Base-by-base conservation (phyloP, 2,797 vertebrate genomes). In the Manis crassicaudata region DNA sequence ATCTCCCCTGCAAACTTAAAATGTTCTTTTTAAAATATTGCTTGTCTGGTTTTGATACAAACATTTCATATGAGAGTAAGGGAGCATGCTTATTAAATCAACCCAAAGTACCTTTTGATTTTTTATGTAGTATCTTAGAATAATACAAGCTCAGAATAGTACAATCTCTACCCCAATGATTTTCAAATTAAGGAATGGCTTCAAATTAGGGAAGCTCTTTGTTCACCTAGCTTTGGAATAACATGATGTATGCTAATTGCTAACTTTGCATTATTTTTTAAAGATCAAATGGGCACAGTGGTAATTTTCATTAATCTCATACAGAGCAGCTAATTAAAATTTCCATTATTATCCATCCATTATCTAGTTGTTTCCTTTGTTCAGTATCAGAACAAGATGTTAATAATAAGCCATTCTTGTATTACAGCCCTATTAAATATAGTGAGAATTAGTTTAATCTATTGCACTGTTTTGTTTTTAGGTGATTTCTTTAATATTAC, bases 221-320 rank as follows among this genome's bases (percentile, higher is more conserved):
- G 97, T 98, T 98, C 96, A 98, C 96, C 97, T 98, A 97, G 97
- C 96, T 98, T 98, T 98, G 97, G 98, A 98, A 97, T 97, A 98
- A 97, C 97, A 97, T 98, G 98, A 98, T 99, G 96, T 98, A 97
- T 96, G 95, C 97, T 99, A 99, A 99, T 99, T 99, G 98, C 98
- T 96, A 96, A 98, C 98, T 99, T 99, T 99, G 96, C 97, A 97
- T 97, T 98, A 97, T 99, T 98, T 98, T 98, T 98, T 98, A 97
- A 98, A 99, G 97, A 98, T 98, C 98, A 98, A 98, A 98, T 96
- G 98, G 98, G 98, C 97, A 98, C 98, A 98, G 80, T 95, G 90
- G 98, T 99, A 98, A 98, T 99, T 99, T 99, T 98, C 98, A 99
- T 99, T 99, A 99, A 99, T 99, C 98, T 98, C 98, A 98, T 98